These are phyloP conservation scores for Aphelinus atriplicis DNA, from an alignment of 1,140 invertebrate genomes.

Conservation along the genomic window DNA sequence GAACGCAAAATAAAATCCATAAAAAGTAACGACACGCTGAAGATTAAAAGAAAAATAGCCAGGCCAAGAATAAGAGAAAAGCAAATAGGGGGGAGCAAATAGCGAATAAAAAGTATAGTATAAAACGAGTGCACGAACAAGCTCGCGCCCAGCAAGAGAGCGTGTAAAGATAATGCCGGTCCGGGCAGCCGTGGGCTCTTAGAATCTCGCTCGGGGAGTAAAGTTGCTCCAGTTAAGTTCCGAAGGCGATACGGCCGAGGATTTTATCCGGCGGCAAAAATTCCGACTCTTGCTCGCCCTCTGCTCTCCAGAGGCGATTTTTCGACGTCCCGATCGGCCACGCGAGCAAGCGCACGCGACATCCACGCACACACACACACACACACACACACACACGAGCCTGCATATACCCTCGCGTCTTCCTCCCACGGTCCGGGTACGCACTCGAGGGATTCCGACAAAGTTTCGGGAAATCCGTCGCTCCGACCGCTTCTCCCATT, in stretches of 20 bases:
- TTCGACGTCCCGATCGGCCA: neutral
- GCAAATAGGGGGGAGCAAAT: neutral
- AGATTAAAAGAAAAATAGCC: neutral
- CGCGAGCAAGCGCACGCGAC: neutral
- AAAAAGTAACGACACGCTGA: no score
- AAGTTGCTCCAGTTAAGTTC: neutral
- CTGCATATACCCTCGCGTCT: no score
- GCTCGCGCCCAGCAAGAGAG: no score
- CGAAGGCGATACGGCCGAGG: conserved; percentile 1
- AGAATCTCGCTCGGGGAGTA: neutral
- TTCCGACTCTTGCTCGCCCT: neutral
- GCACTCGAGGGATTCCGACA: conserved; percentile 4
- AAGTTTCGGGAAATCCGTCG: neutral
- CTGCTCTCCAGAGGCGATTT: neutral
- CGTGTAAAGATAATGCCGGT: no score
- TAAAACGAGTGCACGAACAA: neutral
- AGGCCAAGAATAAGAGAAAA: neutral
- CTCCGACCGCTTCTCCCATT: neutral
- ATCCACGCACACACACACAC: neutral
- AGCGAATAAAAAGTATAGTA: neutral
- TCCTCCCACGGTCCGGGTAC: no score
- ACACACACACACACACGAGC: neutral
- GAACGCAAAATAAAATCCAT: no score
- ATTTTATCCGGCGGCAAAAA: neutral
- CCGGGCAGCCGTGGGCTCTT: neutral